Conservation (phyloP, 2,888 invertebrate species). For the Pristionchus maxplancki region DNA sequence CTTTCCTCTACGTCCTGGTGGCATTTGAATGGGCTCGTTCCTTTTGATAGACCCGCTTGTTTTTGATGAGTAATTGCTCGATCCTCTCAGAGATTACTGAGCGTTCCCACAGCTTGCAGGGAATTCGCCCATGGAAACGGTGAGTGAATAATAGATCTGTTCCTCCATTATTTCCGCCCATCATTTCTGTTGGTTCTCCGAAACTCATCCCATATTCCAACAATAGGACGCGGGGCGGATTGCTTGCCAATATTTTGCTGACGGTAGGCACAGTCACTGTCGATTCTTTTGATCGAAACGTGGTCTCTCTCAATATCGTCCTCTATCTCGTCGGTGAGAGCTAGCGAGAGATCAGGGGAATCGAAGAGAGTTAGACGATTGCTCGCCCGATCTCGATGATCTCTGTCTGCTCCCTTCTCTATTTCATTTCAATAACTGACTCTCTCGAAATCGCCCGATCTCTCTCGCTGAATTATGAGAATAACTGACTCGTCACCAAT, state of each 20-base stretch:
- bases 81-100: too few relatives aligned
- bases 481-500: not conserved
- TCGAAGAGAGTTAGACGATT: not conserved
- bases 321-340: not conserved
- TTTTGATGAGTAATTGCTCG: too few relatives aligned
- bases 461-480: not conserved
- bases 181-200: not conserved
- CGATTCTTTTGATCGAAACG: not conserved
- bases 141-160: too few relatives aligned
- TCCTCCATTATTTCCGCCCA: not conserved
- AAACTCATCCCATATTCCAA: not conserved
- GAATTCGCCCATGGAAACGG: not conserved
- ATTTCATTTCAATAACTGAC: not conserved
- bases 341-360: not conserved
- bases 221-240: not conserved
- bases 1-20: not conserved
- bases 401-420: conserved; percentile 19
- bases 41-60: not conserved
- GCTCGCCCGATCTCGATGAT: not conserved
- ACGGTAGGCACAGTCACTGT: not conserved
- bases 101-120: too few relatives aligned
- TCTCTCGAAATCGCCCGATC: not conserved
- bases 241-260: not conserved
- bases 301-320: conserved; percentile 1
- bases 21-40: not conserved